Evolutionary conservation across 2,888 invertebrate genomes (phyloP).

Genomic region (Dione vanillae): DNA sequence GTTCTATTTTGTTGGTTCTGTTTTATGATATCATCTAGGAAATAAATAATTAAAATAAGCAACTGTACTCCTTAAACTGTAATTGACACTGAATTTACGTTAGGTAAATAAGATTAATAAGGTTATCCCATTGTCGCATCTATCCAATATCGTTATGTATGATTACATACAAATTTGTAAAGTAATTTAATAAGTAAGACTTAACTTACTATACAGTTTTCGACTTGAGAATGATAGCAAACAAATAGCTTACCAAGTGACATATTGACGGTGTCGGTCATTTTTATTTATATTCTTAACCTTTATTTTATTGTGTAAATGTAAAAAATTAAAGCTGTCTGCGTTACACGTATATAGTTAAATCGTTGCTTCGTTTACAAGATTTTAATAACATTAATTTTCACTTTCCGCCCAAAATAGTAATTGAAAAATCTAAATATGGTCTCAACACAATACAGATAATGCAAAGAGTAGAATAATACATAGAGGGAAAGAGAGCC

Average conservation of each 20-base stretch:
- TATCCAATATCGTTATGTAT: neutral
- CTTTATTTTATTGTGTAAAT: neutral
- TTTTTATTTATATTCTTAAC: conserved; percentile 44
- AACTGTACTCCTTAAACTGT: neutral
- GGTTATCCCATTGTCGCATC: neutral
- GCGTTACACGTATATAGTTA: neutral
- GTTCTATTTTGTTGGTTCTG: conserved; percentile 68
- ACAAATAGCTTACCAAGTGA: conserved; percentile 66
- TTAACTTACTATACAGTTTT: neutral
- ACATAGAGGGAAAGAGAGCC: too few species aligned
- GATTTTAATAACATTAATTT: conserved; percentile 19
- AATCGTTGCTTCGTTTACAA: neutral
- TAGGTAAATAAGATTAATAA: conserved; percentile 62
- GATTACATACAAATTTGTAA: neutral
- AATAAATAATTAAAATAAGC: neutral
- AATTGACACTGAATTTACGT: conserved; percentile 56
- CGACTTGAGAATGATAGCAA: neutral
- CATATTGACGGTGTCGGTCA: conserved; percentile 77
- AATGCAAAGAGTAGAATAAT: neutral
- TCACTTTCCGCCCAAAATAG: conserved; percentile 36
- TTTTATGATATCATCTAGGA: conserved; percentile 74
- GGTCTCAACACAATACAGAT: conserved; percentile 7
- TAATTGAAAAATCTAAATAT: conserved; percentile 25
- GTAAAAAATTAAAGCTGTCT: neutral
- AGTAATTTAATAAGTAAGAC: neutral